Percentiles rank a stretch among this genome's conserved stretches.
Conservation (phyloP, 2,888 invertebrate species). For the Ariolimax columbianus region DNA sequence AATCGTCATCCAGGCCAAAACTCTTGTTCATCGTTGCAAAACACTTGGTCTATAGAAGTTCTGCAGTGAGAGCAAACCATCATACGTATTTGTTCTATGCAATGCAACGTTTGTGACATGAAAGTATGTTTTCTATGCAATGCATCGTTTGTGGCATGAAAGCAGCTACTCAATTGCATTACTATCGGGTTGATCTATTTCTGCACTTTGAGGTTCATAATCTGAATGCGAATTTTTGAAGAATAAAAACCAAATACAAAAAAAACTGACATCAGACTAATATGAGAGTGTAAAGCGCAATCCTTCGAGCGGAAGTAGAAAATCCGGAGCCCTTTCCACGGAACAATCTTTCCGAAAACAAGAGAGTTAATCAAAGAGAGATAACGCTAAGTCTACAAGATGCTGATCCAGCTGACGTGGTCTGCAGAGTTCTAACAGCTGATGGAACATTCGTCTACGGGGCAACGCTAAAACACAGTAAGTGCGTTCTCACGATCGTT, state of each 20-base stretch:
- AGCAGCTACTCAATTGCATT: background rate
- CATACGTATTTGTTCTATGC: too few relatives aligned
- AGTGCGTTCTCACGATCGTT: background rate
- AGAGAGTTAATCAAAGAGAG: slow-evolving; percentile 14
- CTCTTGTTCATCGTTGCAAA: too few relatives aligned
- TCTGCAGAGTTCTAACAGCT: background rate
- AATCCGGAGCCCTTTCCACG: background rate
- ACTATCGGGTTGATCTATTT: background rate
- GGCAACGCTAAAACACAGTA: background rate
- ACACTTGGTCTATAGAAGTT: too few relatives aligned
- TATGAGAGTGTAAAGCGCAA: slow-evolving; percentile 1
- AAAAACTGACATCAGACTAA: background rate
- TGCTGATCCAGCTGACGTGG: background rate
- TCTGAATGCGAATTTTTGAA: background rate
- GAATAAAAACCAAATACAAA: too few relatives aligned
- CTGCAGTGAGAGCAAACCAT: too few relatives aligned
- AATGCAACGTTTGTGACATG: too few relatives aligned
- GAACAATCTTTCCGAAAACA: slow-evolving; percentile 21
- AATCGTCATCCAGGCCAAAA: too few relatives aligned
- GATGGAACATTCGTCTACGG: background rate
- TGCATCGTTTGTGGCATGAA: slow-evolving; percentile 7
- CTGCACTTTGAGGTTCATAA: background rate
- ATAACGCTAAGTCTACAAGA: background rate
- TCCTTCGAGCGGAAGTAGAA: background rate
- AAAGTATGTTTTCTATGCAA: too few relatives aligned